Evolutionary conservation across 2,113 vertebrate genomes (phyloP), one percentile per base, ranked within the genome.

Genomic region (Brevimyrus niger): DNA sequence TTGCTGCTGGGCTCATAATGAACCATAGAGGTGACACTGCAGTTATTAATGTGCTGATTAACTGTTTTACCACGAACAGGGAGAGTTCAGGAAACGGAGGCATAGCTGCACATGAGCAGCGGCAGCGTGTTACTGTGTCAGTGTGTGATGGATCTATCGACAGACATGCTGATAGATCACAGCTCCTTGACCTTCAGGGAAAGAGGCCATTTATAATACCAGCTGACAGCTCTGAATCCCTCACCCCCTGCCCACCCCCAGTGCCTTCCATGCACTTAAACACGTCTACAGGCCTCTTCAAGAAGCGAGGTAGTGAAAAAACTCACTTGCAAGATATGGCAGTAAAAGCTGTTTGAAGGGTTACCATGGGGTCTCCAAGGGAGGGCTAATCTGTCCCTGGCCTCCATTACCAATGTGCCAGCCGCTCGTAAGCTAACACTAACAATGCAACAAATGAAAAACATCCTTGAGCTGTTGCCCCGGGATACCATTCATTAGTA

Each of bases 401-500:
- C 38, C 82, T 44, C 38, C 51, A 46, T 85, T 55, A 89, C 51
- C 35, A 35, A 46, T 38, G 38, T 27, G 88, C 48, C 88, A 47
- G 17, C 35, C n/a, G 10, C 50, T 44, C 5, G 19, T 38, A 42
- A 35, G 15, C 23, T 83, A 35, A 55, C 17, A 35, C 23, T 58
- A 61, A 89, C n/a, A 48, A 85, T 46, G 51, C 19, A 15, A 23
- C 31, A 83, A 83, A 88, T 61, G 42, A 82, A 58, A 50, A 50
- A 46, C 15, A 61, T 89, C 88, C 80, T 85, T 61, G 51, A 47
- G 88, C 50, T 58, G 88, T 89, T 89, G 80, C 88, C 88, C 80
- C 13, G 88, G 76, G 76, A 89, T 89, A 89, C 88, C 10, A 44
- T 89, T 89, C 88, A 84, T 84, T 84, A 88, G 50, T 55, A n/a